Percentiles rank a stretch among this genome's conserved stretches.
These are phyloP conservation scores for Lasioglossum morio DNA, from an alignment of 2,888 invertebrate species.

Conservation along the genomic window DNA sequence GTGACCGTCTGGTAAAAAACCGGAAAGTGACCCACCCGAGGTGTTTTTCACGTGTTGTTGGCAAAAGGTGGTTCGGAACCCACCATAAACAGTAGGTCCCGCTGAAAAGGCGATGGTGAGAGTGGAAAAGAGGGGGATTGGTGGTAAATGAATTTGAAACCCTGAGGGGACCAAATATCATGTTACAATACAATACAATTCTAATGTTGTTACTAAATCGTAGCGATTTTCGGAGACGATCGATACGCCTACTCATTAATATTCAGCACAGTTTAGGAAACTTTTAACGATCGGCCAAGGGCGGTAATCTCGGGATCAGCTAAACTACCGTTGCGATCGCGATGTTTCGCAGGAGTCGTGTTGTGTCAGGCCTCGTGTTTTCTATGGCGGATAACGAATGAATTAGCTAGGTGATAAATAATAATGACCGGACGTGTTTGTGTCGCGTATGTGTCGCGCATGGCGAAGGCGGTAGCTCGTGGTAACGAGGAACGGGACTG, in stretches of 20 bases:
- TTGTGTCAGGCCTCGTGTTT: neutral
- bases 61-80: no score
- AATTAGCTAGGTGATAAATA: neutral
- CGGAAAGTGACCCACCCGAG: no score
- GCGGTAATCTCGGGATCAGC: neutral
- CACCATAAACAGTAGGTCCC: no score
- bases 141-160: no score
- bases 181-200: no score
- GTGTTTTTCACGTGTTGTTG: no score
- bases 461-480: neutral
- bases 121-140: no score
- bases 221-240: neutral
- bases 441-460: neutral
- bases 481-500: neutral
- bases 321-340: neutral
- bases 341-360: neutral
- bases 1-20: no score
- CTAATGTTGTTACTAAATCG: no score
- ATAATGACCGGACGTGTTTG: slow-evolving; percentile 12
- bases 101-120: no score
- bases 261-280: neutral
- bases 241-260: neutral
- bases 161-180: no score
- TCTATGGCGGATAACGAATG: neutral
- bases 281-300: neutral